A percentile compares a stretch with the other conserved stretches of the same genome.
Conservation (phyloP, 2,888 invertebrate species). For the Hydraecia micacea region DNA sequence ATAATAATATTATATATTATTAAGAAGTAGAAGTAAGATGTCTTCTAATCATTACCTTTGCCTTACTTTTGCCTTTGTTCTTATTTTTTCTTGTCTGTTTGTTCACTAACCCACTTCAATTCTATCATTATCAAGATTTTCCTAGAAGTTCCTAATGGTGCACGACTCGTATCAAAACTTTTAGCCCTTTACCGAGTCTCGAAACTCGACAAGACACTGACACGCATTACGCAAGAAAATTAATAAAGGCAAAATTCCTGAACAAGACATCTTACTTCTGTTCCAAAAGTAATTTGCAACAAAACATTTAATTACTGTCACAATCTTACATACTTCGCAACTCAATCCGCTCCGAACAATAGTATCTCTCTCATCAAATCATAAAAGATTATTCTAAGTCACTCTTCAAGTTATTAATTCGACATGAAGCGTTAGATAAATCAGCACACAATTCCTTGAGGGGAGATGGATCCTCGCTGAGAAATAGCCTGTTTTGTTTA, state of each 20-base stretch:
- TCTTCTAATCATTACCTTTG: too few species aligned
- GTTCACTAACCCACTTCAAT: background rate
- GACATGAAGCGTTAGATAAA: constrained; percentile 77
- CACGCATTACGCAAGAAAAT: constrained; percentile 35
- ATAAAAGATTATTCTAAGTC: constrained; percentile 76
- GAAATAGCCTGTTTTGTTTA: constrained; percentile 87
- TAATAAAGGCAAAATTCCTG: constrained; percentile 33
- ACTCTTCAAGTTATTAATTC: constrained; percentile 79
- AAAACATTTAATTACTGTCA: constrained; percentile 54
- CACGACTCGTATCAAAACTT: constrained; percentile 40
- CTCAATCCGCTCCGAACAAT: constrained; percentile 68
- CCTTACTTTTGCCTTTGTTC: too few species aligned
- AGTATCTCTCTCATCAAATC: constrained; percentile 62
- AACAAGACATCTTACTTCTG: constrained; percentile 38
- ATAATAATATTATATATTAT: too few species aligned
- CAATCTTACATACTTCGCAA: constrained; percentile 61
- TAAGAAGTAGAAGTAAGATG: too few species aligned
- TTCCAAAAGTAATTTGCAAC: constrained; percentile 56
- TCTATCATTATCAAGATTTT: constrained; percentile 2
- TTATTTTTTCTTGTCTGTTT: too few species aligned
- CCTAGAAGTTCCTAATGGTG: constrained; percentile 9
- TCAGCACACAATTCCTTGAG: constrained; percentile 75
- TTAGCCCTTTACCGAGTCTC: constrained; percentile 14
- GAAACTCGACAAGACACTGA: constrained; percentile 30
- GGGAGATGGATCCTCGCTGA: constrained; percentile 71